These are phyloP conservation scores for Heteronetta atricapilla DNA, from an alignment of 2,113 vertebrate genomes.

Conservation along the genomic window DNA sequence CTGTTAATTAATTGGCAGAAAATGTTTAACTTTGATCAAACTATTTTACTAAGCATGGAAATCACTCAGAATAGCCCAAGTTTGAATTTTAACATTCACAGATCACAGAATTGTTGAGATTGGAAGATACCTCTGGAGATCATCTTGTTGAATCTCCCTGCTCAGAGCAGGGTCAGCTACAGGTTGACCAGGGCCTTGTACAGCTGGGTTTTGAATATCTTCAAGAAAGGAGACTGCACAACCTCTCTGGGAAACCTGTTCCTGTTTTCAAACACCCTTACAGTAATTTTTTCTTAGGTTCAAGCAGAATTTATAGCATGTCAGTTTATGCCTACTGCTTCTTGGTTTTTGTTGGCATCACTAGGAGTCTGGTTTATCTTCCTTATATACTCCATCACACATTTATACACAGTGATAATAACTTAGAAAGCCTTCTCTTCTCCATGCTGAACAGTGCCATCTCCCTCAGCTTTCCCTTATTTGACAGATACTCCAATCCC, in stretches of 20 bases:
- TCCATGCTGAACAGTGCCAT: neutral
- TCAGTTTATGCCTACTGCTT: neutral
- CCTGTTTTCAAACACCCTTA: neutral
- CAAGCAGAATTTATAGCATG: neutral
- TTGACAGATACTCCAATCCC: neutral
- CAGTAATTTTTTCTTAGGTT: neutral
- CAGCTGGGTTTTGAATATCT: neutral
- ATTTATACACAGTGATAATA: neutral
- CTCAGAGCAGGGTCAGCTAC: neutral
- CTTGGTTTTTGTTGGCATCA: neutral
- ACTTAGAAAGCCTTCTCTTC: neutral
- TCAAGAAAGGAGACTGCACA: neutral
- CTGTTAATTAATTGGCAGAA: neutral
- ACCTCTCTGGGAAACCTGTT: neutral
- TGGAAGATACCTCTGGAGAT: neutral
- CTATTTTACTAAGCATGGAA: neutral
- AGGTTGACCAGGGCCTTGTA: neutral
- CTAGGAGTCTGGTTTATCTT: neutral
- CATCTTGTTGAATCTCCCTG: neutral
- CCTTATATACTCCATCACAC: neutral
- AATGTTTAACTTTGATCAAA: neutral
- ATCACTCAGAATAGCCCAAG: neutral
- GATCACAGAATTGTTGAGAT: neutral
- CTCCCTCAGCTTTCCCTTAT: neutral
- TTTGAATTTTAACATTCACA: neutral